Evolutionary conservation across 2,888 invertebrate genomes (phyloP), one percentile per base, ranked within the genome.

Genomic region (Exephanes ischioxanthus): DNA sequence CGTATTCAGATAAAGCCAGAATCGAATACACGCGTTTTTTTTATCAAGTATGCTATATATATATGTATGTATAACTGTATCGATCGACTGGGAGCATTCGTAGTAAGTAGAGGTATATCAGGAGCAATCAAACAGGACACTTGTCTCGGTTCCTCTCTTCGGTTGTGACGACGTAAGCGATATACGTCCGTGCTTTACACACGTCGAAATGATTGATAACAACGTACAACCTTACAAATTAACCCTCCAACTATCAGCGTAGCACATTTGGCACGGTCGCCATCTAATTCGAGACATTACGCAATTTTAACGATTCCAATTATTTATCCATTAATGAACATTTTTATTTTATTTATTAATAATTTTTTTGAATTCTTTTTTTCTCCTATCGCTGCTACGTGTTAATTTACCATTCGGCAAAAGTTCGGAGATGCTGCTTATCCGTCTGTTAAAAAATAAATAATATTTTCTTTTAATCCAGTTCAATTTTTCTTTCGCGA

Each of bases 1-100:
- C 82, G 72, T 82, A 83, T 76, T 85, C 76, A 67, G 80, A 85
- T 83, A 83, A 85, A 85, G 76, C 41, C 72, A 51, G 53, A 61
- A 82, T 83, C 85, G 75, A 85, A 79, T 68, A 82, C 61, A 76
- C 80, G 79, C 72, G 61, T 67, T 76, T 82, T 72, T 83, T 82
- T 72, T 80, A 85, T 85, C 80, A 61, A 82, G 53, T 61, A 72
- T 61, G 14, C n/a, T 7, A 45, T 63, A 30, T 70, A 70, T n/a
- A 53, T 76, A 70, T n/a, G n/a, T 68, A 63, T 55, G 14, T 37
- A 45, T 30, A 22, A n/a, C n/a, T 41, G 33, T 19, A 22, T 45
- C 37, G 53, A 61, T 33, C 66, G 79, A 71, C 55, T 48, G n/a
- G 37, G 41, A 53, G 45, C 67, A 45, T 33, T 33, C n/a, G 45